Evolutionary conservation across 2,113 vertebrate species (phyloP).

Genomic region (Pycnonotus jocosus): DNA sequence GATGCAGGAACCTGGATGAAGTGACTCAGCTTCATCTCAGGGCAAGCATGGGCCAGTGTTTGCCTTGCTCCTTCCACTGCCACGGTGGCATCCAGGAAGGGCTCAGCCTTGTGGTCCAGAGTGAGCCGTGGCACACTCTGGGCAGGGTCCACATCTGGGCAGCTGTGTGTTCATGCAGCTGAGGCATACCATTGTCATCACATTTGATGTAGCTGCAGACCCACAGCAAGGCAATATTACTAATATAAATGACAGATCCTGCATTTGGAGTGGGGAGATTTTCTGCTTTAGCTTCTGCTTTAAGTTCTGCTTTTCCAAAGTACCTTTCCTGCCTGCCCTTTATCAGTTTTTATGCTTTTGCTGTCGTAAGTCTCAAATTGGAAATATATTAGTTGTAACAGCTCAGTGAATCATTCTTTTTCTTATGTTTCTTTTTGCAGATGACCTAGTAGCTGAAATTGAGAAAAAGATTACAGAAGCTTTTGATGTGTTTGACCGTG

Average conservation of each 20-base stretch:
- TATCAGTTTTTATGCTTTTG: not conserved
- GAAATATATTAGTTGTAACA: slow-evolving; percentile 8
- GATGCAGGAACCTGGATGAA: not conserved
- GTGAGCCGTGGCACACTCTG: not conserved
- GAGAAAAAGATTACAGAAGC: slow-evolving; percentile 82
- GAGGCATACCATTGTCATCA: not conserved
- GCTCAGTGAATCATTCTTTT: slow-evolving; percentile 25
- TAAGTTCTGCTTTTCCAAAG: not conserved
- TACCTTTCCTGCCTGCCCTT: not conserved
- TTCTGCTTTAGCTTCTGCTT: no score
- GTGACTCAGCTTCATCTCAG: not conserved
- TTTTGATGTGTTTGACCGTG: slow-evolving; percentile 90
- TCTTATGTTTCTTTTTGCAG: slow-evolving; percentile 71
- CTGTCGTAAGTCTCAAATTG: not conserved
- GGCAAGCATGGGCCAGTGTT: not conserved
- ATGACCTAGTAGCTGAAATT: slow-evolving; percentile 61
- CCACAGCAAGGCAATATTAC: not conserved
- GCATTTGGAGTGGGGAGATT: not conserved
- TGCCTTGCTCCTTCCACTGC: not conserved
- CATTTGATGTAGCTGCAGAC: not conserved
- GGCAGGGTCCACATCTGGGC: not conserved
- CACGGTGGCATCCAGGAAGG: not conserved
- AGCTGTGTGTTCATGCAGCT: not conserved
- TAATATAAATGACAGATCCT: not conserved
- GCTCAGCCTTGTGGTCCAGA: not conserved